These are phyloP conservation scores for Sciurus niger DNA, from an alignment of 2,113 vertebrate species.

Conservation along the genomic window DNA sequence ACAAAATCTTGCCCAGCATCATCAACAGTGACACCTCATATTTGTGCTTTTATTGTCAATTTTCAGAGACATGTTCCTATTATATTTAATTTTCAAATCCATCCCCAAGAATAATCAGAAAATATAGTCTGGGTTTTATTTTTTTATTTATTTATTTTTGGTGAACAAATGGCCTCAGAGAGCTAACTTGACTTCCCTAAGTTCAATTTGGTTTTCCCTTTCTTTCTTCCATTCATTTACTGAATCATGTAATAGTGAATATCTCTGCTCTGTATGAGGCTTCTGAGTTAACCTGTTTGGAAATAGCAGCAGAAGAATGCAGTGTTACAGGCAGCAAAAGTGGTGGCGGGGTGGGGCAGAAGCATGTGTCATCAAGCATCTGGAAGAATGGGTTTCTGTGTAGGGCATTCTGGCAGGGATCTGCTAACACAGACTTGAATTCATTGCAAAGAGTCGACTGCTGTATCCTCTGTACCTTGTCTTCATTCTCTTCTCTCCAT, in stretches of 20 bases:
- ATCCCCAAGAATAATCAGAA: not conserved
- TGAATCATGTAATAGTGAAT: not conserved
- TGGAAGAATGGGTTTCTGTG: not conserved
- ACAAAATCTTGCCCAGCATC: not conserved
- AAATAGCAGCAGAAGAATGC: not conserved
- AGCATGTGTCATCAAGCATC: not conserved
- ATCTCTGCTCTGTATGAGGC: not conserved
- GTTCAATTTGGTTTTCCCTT: not conserved
- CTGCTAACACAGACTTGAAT: not conserved
- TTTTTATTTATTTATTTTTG: not conserved
- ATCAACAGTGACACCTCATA: not conserved
- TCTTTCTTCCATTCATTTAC: not conserved
- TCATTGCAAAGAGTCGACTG: not conserved
- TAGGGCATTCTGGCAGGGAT: not conserved
- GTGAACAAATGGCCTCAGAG: not conserved
- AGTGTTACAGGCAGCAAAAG: not conserved
- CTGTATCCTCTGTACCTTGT: not conserved
- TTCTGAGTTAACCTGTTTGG: not conserved
- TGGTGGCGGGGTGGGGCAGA: not conserved
- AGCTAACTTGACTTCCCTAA: not conserved
- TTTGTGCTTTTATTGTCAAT: not conserved
- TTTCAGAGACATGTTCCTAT: not conserved
- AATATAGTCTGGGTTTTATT: not conserved
- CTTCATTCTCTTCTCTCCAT: not conserved
- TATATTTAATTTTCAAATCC: slow-evolving; percentile 30